Evolutionary conservation across 1,140 invertebrate species (phyloP).

Genomic region (Apis laboriosa): DNA sequence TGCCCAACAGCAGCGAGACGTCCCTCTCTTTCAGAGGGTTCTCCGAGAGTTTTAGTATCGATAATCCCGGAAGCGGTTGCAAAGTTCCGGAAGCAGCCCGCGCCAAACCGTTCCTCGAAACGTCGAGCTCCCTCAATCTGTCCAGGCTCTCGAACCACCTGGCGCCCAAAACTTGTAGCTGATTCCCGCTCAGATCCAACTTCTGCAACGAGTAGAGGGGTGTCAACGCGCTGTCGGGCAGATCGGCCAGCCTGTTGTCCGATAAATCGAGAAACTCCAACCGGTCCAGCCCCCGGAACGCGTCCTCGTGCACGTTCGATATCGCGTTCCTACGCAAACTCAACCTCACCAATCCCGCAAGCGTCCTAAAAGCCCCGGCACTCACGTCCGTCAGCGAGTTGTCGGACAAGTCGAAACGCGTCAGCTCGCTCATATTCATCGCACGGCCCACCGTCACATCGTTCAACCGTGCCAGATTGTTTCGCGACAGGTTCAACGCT

Average conservation of each 20-base stretch:
- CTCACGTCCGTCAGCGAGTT: constrained; percentile 74
- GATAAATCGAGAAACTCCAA: constrained; percentile 84
- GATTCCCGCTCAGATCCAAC: constrained; percentile 87
- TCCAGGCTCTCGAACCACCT: constrained; percentile 84
- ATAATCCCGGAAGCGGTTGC: constrained; percentile 87
- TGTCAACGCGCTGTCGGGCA: constrained; percentile 83
- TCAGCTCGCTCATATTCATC: constrained; percentile 68
- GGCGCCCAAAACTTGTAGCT: constrained; percentile 82
- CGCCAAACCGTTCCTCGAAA: constrained; percentile 89
- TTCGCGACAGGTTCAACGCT: constrained; percentile 80
- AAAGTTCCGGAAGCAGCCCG: constrained; percentile 87
- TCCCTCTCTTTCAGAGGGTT: constrained; percentile 85
- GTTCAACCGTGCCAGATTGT: constrained; percentile 76
- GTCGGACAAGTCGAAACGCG: constrained; percentile 83
- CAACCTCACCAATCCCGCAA: constrained; percentile 78
- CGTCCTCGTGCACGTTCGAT: constrained; percentile 79
- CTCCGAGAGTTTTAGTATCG: constrained; percentile 88
- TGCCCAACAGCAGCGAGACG: constrained; percentile 85
- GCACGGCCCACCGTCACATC: constrained; percentile 53
- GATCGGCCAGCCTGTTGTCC: constrained; percentile 83
- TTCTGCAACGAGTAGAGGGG: constrained; percentile 84
- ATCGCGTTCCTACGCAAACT: constrained; percentile 82
- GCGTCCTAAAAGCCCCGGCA: constrained; percentile 68
- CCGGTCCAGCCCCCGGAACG: constrained; percentile 77
- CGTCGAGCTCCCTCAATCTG: constrained; percentile 88